Evolutionary conservation across 2,113 vertebrate species (phyloP), one percentile per base, ranked within the genome.

Genomic region (Rhombomys opimus): DNA sequence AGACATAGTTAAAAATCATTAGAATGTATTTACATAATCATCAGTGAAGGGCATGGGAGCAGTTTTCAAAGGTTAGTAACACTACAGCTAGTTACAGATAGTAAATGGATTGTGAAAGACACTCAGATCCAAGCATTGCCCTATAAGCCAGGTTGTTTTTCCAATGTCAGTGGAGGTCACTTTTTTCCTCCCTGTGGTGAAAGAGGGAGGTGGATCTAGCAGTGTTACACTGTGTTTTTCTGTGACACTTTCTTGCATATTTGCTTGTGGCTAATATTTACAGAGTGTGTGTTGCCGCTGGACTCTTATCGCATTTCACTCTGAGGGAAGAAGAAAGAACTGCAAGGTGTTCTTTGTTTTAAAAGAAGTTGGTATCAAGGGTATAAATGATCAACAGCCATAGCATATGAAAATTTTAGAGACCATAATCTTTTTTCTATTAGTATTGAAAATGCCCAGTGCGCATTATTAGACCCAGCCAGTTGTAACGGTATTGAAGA

Each of bases 181-280:
- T 52, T 52, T 86, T 80, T 96, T 63, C 73, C 81, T 25, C 25
- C 1, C 80, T 89, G n/a, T 72, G 67, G 3, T 86, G 54, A 65
- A 27, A 52, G 14, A 32, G 38, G 59, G 38, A n/a, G 57, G 38
- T 6, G 85, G 84, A 0, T 6, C 78, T 38, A 96, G 63, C 73
- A 72, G 57, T 76, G 77, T 92, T 0, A 7, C 12, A 50, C 59
- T 77, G 35, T 52, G 73, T 15, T 95, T 96, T 96, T 52, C 30
- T 92, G 63, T n/a, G 77, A 50, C 0, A 50, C 72, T 95, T 85
- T 32, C 9, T 90, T 87, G 65, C 2, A 0, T 95, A 54, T 95
- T 95, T 95, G 61, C 72, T 91, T 75, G 70, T 85, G 78, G 91
- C 87, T 77, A 95, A 38, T 96, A 94, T 86, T 95, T 97, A 25